phyloP scores from a whole-genome alignment of 2,797 vertebrate species.

The Pantherophis vulpinus region DNA sequence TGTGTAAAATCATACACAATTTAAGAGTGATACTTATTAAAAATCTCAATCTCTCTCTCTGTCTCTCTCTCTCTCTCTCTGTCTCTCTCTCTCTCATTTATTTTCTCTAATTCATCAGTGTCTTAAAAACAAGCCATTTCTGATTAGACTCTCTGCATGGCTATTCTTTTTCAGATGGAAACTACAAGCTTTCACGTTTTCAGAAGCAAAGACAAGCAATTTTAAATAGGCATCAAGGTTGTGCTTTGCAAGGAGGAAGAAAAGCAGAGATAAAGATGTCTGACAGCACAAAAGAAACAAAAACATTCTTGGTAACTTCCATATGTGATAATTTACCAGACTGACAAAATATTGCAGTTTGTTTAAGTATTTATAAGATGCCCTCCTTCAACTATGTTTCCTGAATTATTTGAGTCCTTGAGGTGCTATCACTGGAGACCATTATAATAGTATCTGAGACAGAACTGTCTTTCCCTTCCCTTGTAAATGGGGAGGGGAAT shows the following conservation, averaged over 20 bases:
- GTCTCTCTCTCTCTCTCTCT: too few species aligned
- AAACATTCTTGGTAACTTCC: not conserved
- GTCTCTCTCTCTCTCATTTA: not conserved
- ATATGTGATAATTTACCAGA: not conserved
- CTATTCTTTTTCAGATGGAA: not conserved
- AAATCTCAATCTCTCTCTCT: not conserved
- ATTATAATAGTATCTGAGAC: not conserved
- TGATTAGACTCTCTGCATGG: not conserved
- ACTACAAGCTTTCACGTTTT: not conserved
- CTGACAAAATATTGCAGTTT: not conserved
- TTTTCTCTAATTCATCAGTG: not conserved
- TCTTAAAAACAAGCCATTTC: not conserved
- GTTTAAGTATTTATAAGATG: not conserved
- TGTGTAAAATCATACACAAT: not conserved
- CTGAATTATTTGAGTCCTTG: not conserved
- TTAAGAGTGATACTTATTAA: not conserved
- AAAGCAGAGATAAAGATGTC: not conserved
- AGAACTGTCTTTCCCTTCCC: not conserved
- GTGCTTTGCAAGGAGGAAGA: not conserved
- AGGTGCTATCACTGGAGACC: not conserved
- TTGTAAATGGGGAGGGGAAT: too few species aligned
- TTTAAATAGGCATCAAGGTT: not conserved
- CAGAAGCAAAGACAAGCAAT: not conserved
- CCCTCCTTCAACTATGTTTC: not conserved
- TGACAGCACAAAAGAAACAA: not conserved